Conservation (phyloP, 2,797 vertebrate species). For the Spheniscus humboldti region DNA sequence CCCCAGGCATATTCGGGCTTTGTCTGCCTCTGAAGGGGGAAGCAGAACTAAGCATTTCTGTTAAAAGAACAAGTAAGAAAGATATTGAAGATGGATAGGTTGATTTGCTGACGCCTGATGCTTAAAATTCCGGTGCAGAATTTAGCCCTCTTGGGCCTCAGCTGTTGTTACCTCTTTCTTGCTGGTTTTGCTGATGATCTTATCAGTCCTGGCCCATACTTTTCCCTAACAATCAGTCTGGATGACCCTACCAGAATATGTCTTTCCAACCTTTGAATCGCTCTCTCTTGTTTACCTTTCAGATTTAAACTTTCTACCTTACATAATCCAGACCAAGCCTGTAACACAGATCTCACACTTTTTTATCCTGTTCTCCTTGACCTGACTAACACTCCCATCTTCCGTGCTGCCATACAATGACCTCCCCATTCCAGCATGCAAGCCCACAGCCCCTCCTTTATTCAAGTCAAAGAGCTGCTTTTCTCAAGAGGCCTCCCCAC, state of each 20-base stretch:
- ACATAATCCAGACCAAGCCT: conserved; percentile 8
- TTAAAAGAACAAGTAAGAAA: neutral
- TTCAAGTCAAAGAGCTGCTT: conserved; percentile 64
- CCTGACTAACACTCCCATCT: conserved; percentile 33
- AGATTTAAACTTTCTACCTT: conserved; percentile 24
- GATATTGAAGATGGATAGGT: neutral
- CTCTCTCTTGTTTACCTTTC: conserved; percentile 5
- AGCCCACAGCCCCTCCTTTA: conserved; percentile 51
- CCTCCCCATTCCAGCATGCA: conserved; percentile 48
- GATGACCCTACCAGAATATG: neutral
- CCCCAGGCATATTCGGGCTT: neutral
- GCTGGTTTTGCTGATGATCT: conserved; percentile 1
- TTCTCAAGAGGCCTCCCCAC: conserved; percentile 66
- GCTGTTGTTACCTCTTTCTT: neutral
- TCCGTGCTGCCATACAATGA: neutral
- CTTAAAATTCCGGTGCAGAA: neutral
- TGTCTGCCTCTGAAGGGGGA: neutral
- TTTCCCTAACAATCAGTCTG: neutral
- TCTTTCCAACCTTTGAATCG: neutral
- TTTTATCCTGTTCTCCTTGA: conserved; percentile 49
- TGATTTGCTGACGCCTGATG: neutral
- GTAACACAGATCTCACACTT: conserved; percentile 45
- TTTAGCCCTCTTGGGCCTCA: neutral
- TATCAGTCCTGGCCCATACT: neutral
- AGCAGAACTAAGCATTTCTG: neutral